Evolutionary conservation across 2,888 invertebrate species (phyloP), one percentile per base, ranked within the genome.

Genomic region (Plemyria rubiginata): DNA sequence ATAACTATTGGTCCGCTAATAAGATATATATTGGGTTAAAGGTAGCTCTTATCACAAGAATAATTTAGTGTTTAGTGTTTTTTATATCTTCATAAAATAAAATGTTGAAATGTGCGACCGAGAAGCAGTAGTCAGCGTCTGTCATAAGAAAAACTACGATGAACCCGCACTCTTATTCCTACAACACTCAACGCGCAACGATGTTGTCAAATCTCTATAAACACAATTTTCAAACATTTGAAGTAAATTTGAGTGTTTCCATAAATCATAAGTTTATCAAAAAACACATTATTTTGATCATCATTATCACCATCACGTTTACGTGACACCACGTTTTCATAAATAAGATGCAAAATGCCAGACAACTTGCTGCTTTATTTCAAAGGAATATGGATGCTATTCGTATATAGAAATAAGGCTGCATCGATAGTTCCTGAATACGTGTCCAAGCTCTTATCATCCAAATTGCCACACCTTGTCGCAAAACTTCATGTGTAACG

Each of bases 261-360:
- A 69, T 71, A 71, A 69, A 67, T 71, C 69, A 71, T 61, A 66
- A 61, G 8, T 54, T 55, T 65, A 69, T 65, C 65, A 60, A 41
- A 50, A 69, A 66, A 65, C 54, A 62, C 60, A 66, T 65, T 67
- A 53, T 46, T 67, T 69, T 62, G 65, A 69, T 68, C 68, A 64
- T 51, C 40, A 45, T 29, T 67, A 67, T 63, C 66, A 53, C 54
- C 63, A 66, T 71, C 68, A 50, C 51, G 46, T 58, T 22, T 64
- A 67, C 69, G 67, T 69, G 69, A 67, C 65, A 53, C 40, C 60
- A 60, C 57, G 65, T 56, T 52, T n/a, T 54, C 54, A 59, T 62
- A 54, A 61, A 49, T 45, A 64, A 59, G 49, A 48, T 60, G 29
- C 7, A 16, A 60, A 45, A 51, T 62, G 63, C 32, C 50, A 16